Base-by-base conservation (phyloP, 1,140 invertebrate species). In the Coboldia fuscipes region DNA sequence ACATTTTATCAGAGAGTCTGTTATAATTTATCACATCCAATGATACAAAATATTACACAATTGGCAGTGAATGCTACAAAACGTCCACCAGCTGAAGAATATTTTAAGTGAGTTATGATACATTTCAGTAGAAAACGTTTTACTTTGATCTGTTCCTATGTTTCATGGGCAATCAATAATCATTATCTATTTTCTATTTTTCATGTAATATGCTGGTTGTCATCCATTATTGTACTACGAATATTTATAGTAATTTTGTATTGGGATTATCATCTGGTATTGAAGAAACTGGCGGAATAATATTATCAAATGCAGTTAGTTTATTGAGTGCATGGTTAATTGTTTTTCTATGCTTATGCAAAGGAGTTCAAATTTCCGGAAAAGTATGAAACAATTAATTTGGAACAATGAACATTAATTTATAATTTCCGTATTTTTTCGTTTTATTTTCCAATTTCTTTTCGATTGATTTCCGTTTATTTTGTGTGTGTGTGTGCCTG, bases 351-450 rank as follows among this genome's bases (percentile, higher is more conserved):
- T 81, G 77, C 47, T 60, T 85, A 16, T 75, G 72, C 48, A 82
- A 82, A 62, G 80, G 80, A 18, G 74, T 85, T 9, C 76, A 83
- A 50, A 79, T 74, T 40, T 79, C 78, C 16, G 81, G 82, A 46
- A 83, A 80, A 63, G 72, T 72, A 47, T 35, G 29, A 33, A 22
- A 3, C n/a, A 24, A 24, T 8, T 8, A 24, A 7, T 24, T 4
- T 21, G 14, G 9, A 32, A 37, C 7, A 24, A 8, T 24, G 23
- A 24, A 24, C n/a, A 24, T 24, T 24, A n/a, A 24, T n/a, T n/a
- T n/a, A n/a, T n/a, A n/a, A n/a, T n/a, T n/a, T n/a, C n/a, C n/a
- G n/a, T n/a, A n/a, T n/a, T n/a, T n/a, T n/a, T n/a, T n/a, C n/a
- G n/a, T n/a, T n/a, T n/a, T n/a, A n/a, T n/a, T n/a, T n/a, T n/a